Evolutionary conservation across 2,113 vertebrate species (phyloP), one percentile per base, ranked within the genome.

Genomic region (Solenodon paradoxus): DNA sequence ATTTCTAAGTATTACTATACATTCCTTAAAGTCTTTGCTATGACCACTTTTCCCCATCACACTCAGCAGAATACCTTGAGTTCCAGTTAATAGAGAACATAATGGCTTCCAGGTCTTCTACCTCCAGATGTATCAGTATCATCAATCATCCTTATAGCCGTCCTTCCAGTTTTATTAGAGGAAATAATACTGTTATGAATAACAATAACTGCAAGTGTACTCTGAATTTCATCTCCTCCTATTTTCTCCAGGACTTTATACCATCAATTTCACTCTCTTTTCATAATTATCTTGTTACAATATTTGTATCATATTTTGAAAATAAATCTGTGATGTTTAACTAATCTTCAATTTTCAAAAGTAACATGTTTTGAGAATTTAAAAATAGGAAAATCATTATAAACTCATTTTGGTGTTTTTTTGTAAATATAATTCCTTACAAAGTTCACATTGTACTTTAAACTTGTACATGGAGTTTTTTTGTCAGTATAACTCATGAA

Each of bases 21-120:
- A 63, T 92, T 83, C 26, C 57, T 94, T 40, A 64, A 71, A 84
- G 17, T 26, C 24, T 24, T 87, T 55, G 61, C 10, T 38, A 42
- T 47, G 61, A 47, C 9, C 28, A 61, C 7, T 8, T n/a, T 88
- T 72, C n/a, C 35, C 78, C 55, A 81, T 87, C 35, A 84, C 28
- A 78, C 24, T 78, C 59, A 85, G 84, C 84, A 81, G 72, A 88
- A 83, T 78, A 92, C 61, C 72, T 92, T 86, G 49, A 90, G 47
- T 90, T 22, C 71, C 45, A 22, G 51, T 88, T 97, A 94, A 94
- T 49, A 86, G 49, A 95, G 94, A 96, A 75, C 15, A 22, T 94
- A 96, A 96, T 95, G 93, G 74, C 47, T 88, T 95, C 71, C 12
- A 69, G 28, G 49, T 5, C 20, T 90, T 92, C 88, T 38, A 72